Base-by-base conservation (phyloP, 2,888 invertebrate species). In the Cerceris rybyensis region DNA sequence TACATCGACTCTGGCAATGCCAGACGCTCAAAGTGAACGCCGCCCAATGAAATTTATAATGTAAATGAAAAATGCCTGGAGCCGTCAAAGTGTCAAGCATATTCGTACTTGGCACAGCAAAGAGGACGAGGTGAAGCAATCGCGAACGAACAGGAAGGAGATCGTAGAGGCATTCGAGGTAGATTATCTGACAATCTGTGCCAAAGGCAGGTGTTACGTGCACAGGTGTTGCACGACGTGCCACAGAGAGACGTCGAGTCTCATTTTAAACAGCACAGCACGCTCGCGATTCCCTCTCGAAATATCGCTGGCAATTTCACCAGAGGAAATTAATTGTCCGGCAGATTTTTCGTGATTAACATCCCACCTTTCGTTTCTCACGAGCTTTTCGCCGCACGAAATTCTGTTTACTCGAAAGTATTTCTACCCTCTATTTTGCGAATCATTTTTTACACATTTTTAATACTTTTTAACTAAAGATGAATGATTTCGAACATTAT, bases 101-200 rank as follows among this genome's bases (percentile, higher is more conserved):
- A 28, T 28, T 28, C 28, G 28, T 28, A 28, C 28, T 28, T 28
- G 28, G 28, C 28, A 28, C 9, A 11, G 46, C 11, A 46, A 46
- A 46, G 46, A 54, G 54, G 54, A n/a, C 54, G 54, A n/a, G 54
- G 54, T 52, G 52, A 9, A 9, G 16, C 13, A 17, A 9, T n/a
- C 17, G 39, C 6, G 9, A 1, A 14, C n/a, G 17, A n/a, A 46
- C 42, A 14, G 14, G 7, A 9, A 60, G 13, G 49, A 39, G 42
- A 61, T 69, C 69, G 65, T 13, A 28, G 64, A 57, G 64, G 65
- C 64, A 65, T 64, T 75, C 39, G 69, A 28, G 41, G 63, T 63
- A 63, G 78, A 78, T 78, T 63, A 78, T 78, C 78, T 54, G 63
- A 76, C 77, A 76, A 77, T 75, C 77, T 61, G 77, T 58, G 63